Evolutionary conservation across 2,113 vertebrate species (phyloP).

Genomic region (Corydoras maculifer): DNA sequence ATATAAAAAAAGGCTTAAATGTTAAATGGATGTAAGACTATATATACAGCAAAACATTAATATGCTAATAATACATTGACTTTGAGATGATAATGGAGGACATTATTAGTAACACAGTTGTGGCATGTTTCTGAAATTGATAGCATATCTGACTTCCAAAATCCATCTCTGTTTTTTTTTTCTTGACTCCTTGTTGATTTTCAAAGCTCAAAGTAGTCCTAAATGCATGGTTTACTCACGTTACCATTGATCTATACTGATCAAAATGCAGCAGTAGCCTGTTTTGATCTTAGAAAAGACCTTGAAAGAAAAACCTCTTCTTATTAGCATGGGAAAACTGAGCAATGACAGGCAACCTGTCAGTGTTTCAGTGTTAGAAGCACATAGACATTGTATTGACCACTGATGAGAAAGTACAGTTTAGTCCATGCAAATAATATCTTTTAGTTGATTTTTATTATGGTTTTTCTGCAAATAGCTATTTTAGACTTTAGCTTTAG

Average conservation of each 20-base stretch:
- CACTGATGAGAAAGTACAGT: neutral
- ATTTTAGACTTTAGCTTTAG: no score
- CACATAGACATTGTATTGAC: neutral
- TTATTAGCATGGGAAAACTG: conserved; percentile 53
- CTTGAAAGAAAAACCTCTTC: conserved; percentile 42
- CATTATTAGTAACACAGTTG: no score
- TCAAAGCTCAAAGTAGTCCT: conserved; percentile 46
- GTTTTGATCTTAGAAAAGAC: conserved; percentile 54
- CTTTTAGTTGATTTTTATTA: no score
- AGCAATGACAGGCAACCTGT: conserved; percentile 15
- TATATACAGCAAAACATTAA: no score
- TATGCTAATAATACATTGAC: no score
- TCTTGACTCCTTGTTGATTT: conserved; percentile 38
- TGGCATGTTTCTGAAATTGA: neutral
- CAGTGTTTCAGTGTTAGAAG: neutral
- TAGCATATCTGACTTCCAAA: conserved; percentile 2
- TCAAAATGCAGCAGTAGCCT: conserved; percentile 44
- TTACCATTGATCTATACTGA: conserved; percentile 54
- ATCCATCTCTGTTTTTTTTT: no score
- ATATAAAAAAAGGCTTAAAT: no score
- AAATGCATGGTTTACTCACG: conserved; percentile 35
- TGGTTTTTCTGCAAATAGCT: no score
- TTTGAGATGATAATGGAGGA: no score
- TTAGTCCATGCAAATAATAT: no score
- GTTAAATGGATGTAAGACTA: no score